These are phyloP conservation scores for Pseudochaenichthys georgianus DNA, from an alignment of 2,797 vertebrate species.

Conservation along the genomic window DNA sequence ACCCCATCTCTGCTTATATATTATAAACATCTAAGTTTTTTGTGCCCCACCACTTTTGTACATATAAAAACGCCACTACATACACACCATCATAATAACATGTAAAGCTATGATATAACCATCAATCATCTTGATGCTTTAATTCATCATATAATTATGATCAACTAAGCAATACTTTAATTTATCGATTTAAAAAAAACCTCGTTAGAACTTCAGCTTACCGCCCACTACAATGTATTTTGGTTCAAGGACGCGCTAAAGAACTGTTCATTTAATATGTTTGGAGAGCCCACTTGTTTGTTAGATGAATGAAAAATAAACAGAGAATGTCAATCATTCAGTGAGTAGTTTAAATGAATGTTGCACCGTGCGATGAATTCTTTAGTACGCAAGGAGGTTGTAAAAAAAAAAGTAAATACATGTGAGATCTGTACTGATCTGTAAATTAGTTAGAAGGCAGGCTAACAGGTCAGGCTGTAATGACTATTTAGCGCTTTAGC, in stretches of 20 bases:
- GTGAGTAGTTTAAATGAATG: fast-evolving
- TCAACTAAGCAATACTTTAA: background rate
- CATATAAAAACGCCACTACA: background rate
- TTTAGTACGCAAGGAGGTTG: fast-evolving
- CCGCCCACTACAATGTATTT: background rate
- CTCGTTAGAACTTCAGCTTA: background rate
- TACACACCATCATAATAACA: background rate
- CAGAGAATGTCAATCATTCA: fast-evolving
- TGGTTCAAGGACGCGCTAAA: background rate
- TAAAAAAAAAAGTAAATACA: background rate
- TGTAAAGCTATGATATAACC: fast-evolving
- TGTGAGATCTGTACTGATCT: background rate
- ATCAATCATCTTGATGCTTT: background rate
- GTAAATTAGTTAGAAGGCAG: too few species aligned
- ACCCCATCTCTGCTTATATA: too few species aligned
- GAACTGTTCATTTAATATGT: fast-evolving
- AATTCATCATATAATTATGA: background rate
- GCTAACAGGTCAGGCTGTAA: conserved; percentile 9
- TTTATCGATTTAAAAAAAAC: too few species aligned
- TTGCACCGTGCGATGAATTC: fast-evolving
- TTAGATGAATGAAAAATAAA: background rate
- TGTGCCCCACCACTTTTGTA: too few species aligned
- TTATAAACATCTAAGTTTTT: too few species aligned
- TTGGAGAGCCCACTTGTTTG: fast-evolving
- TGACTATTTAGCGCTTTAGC: background rate